phyloP scores from a whole-genome alignment of 2,888 invertebrate species.

The Drosophila limbata region DNA sequence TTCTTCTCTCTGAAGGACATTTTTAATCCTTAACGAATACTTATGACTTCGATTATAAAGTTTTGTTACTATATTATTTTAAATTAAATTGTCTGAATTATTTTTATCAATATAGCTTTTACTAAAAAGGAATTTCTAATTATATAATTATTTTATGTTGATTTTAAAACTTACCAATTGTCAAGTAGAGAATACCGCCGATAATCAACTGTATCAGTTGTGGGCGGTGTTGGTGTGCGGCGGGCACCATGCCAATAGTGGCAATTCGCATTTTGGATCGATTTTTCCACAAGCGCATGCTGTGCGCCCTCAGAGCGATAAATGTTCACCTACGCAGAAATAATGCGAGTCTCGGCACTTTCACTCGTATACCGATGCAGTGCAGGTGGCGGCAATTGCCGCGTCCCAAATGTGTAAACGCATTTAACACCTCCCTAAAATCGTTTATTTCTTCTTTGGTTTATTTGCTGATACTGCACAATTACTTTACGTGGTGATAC shows the following conservation, averaged over 20 bases:
- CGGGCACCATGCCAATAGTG: constrained; percentile 49
- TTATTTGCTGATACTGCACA: constrained; percentile 42
- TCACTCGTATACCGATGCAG: constrained; percentile 55
- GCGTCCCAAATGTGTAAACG: constrained; percentile 55
- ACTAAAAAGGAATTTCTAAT: too few species aligned
- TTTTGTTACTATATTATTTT: too few species aligned
- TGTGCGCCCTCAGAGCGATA: constrained; percentile 43
- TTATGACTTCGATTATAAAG: too few species aligned
- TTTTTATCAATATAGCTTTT: too few species aligned
- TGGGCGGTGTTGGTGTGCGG: constrained; percentile 36
- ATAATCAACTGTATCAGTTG: constrained; percentile 71
- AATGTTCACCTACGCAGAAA: constrained; percentile 79
- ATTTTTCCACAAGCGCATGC: constrained; percentile 73
- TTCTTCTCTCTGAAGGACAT: too few species aligned
- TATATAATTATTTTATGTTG: too few species aligned
- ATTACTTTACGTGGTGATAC: constrained; percentile 7
- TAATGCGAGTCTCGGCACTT: constrained; percentile 72
- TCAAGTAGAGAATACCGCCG: constrained; percentile 71
- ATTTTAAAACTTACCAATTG: constrained; percentile 72
- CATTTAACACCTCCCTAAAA: constrained; percentile 67
- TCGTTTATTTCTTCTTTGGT: constrained; percentile 12
- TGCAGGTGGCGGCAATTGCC: constrained; percentile 44
- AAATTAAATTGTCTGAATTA: too few species aligned
- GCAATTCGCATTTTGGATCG: constrained; percentile 74
- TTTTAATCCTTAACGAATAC: too few species aligned